Evolutionary conservation across 35 echinoderm and acorn worm genomes (phyloP).

Genomic region (Chiridota heheva): DNA sequence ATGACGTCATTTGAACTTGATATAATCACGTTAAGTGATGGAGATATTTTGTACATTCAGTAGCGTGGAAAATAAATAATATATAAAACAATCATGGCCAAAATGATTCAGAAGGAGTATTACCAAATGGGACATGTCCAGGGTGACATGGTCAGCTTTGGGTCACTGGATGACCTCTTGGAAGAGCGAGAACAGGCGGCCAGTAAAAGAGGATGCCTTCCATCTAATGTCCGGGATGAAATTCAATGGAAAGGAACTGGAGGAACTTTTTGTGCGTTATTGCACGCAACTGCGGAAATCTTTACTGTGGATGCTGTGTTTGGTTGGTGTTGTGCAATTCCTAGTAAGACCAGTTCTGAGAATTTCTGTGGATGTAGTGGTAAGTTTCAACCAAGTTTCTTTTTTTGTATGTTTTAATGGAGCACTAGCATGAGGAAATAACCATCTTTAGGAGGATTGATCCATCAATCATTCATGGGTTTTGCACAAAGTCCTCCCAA

Average conservation of each 20-base stretch:
- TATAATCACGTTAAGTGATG: too few species aligned
- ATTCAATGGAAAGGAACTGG: conserved; percentile 82
- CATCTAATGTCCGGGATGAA: conserved; percentile 60
- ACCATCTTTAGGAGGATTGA: too few species aligned
- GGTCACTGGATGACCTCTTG: conserved; percentile 79
- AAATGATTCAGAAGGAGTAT: conserved; percentile 65
- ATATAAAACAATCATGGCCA: too few species aligned
- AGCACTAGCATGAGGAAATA: too few species aligned
- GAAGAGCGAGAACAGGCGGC: conserved; percentile 38
- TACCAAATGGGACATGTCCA: conserved; percentile 88
- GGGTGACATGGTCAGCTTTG: conserved; percentile 82
- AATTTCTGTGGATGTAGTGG: conserved; percentile 30
- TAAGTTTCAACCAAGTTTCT: conserved; percentile 26
- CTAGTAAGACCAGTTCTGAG: conserved; percentile 41
- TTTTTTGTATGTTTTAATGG: too few species aligned
- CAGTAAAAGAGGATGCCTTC: conserved; percentile 50
- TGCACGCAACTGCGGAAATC: conserved; percentile 69
- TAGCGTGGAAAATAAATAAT: too few species aligned
- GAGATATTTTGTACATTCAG: too few species aligned
- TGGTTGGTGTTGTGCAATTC: conserved; percentile 58
- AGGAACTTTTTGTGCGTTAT: conserved; percentile 79
- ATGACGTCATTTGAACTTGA: too few species aligned
- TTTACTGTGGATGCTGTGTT: conserved; percentile 68
- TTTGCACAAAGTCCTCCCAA: too few species aligned
- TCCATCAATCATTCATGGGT: too few species aligned